Percentiles rank a stretch among this genome's conserved stretches.
Conservation (phyloP, 2,888 invertebrate genomes). For the Chrysina gloriosa region DNA sequence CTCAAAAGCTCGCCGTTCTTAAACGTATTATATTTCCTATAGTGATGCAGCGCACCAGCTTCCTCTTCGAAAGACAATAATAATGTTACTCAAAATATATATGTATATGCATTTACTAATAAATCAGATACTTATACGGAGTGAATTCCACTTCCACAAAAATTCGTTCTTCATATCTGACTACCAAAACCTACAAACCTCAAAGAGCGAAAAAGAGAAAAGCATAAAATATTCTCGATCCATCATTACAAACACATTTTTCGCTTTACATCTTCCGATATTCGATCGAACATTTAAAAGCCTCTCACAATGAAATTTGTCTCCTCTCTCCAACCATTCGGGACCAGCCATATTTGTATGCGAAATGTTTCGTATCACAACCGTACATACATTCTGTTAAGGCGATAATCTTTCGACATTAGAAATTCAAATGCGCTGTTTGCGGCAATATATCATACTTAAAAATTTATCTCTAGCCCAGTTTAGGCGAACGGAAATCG, state of each 20-base stretch:
- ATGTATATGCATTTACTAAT: too few species aligned
- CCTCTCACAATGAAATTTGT: not conserved
- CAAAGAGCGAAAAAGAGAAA: not conserved
- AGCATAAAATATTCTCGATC: not conserved
- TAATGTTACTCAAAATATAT: too few species aligned
- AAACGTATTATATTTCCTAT: too few species aligned
- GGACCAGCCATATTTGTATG: conserved; percentile 3
- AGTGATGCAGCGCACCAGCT: too few species aligned
- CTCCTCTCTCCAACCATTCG: not conserved
- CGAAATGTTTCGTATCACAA: conserved; percentile 12
- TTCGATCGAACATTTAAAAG: not conserved
- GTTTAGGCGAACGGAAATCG: not conserved
- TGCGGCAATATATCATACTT: conserved; percentile 25
- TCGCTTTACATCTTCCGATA: not conserved
- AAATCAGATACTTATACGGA: too few species aligned
- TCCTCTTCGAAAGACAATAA: too few species aligned
- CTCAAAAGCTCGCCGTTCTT: too few species aligned
- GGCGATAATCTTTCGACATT: conserved; percentile 14
- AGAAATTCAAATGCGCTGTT: conserved; percentile 24
- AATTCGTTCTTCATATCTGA: too few species aligned
- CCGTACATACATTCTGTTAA: conserved; percentile 15
- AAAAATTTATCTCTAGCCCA: conserved; percentile 18
- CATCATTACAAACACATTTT: not conserved
- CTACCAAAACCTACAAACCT: too few species aligned
- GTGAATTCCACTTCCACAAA: too few species aligned